Conservation (phyloP, 2,888 invertebrate genomes). For the Prosopocoilus inquinatus region DNA sequence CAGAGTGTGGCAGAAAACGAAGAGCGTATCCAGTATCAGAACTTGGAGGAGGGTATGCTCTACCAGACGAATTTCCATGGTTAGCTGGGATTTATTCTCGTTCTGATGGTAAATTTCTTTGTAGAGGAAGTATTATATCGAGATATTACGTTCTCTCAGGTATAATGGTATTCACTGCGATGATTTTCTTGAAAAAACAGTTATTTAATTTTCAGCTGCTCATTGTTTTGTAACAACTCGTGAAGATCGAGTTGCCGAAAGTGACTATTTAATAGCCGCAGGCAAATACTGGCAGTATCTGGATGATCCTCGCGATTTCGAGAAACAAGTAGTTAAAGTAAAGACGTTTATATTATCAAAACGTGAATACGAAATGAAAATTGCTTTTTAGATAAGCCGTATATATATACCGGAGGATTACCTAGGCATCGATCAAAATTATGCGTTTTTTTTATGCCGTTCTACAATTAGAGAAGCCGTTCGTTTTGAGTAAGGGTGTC, state of each 20-base stretch:
- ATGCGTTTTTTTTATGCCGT: constrained; percentile 42
- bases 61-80: not conserved
- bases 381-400: constrained; percentile 25
- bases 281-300: constrained; percentile 42
- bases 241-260: constrained; percentile 16
- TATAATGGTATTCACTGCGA: constrained; percentile 1
- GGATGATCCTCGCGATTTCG: constrained; percentile 31
- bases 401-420: constrained; percentile 31
- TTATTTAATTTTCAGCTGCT: constrained; percentile 11
- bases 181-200: not conserved
- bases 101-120: constrained; percentile 7
- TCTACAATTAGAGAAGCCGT: constrained; percentile 33
- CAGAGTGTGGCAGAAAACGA: constrained; percentile 2
- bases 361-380: not conserved
- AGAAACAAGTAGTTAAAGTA: constrained; percentile 7
- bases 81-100: not conserved
- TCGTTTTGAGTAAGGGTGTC: constrained; percentile 38
- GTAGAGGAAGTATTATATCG: constrained; percentile 15
- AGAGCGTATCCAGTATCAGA: not conserved
- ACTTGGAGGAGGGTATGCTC: not conserved
- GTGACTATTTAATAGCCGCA: constrained; percentile 32
- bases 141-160: too few species aligned
- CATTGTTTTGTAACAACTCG: constrained; percentile 33
- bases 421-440: constrained; percentile 30
- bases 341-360: not conserved